A percentile compares a stretch with the other conserved stretches of the same genome.
Evolutionary conservation across 2,797 vertebrate genomes (phyloP).

Genomic region (Lerista edwardsae): DNA sequence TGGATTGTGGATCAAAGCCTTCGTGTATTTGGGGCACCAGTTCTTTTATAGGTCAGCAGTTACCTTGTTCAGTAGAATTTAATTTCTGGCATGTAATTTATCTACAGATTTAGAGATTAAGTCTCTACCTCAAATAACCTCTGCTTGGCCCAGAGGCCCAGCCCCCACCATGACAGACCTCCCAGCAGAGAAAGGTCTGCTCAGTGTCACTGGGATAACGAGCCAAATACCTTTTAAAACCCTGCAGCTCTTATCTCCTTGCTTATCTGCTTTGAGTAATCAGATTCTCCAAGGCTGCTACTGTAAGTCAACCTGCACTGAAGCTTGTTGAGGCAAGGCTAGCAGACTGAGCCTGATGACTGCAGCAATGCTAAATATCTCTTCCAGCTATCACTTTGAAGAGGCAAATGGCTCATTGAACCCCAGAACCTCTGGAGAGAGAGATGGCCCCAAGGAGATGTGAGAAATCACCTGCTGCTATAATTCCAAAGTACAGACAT

Average conservation of each 20-base stretch:
- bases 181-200: slow-evolving; percentile 65
- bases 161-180: slow-evolving; percentile 45
- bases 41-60: neutral
- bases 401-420: slow-evolving; percentile 7
- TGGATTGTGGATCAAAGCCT: neutral
- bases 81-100: slow-evolving; percentile 10
- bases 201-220: slow-evolving; percentile 68
- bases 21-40: neutral
- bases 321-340: neutral
- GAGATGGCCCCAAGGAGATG: neutral
- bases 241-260: slow-evolving; percentile 63
- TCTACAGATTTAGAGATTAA: slow-evolving; percentile 57
- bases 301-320: slow-evolving; percentile 13
- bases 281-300: slow-evolving; percentile 64
- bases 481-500: too few species aligned
- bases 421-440: neutral
- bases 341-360: neutral
- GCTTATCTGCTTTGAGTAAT: slow-evolving; percentile 69
- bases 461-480: neutral
- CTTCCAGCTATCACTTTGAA: slow-evolving; percentile 34
- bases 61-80: slow-evolving; percentile 36
- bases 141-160: slow-evolving; percentile 45
- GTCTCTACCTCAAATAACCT: slow-evolving; percentile 61
- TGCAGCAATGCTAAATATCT: neutral
- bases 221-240: slow-evolving; percentile 69